Conservation (phyloP, 2,113 vertebrate species). For the Pseudorectes ferrugineus region DNA sequence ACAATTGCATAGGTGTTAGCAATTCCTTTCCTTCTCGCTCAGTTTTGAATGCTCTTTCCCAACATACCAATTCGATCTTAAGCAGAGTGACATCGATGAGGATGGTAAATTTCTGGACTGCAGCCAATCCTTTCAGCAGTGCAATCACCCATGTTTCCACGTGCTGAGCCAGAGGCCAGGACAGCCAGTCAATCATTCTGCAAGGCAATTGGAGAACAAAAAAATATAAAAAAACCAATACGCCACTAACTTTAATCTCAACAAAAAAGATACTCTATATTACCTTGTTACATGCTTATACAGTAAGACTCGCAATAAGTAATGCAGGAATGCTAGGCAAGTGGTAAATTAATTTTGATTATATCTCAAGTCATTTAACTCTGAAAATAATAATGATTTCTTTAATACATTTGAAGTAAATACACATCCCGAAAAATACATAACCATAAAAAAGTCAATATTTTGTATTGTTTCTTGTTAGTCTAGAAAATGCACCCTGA, state of each 20-base stretch:
- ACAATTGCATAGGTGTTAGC: neutral
- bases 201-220: constrained; percentile 18
- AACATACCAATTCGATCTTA: constrained; percentile 93
- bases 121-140: constrained; percentile 91
- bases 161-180: constrained; percentile 95
- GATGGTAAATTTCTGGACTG: constrained; percentile 98
- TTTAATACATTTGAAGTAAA: neutral
- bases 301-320: neutral
- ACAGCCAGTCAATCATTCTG: constrained; percentile 99
- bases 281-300: neutral
- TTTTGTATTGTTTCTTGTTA: neutral
- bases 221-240: rapidly evolving
- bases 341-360: neutral
- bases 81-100: constrained; percentile 97
- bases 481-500: neutral
- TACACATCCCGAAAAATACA: rapidly evolving
- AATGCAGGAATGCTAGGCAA: neutral
- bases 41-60: neutral
- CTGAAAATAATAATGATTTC: neutral
- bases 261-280: neutral
- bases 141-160: constrained; percentile 97
- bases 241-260: neutral
- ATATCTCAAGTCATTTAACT: neutral
- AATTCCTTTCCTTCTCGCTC: neutral
- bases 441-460: neutral